A percentile compares a stretch with the other conserved stretches of the same genome.
phyloP scores from a whole-genome alignment of 2,113 vertebrate species.

The Craseonycteris thonglongyai region DNA sequence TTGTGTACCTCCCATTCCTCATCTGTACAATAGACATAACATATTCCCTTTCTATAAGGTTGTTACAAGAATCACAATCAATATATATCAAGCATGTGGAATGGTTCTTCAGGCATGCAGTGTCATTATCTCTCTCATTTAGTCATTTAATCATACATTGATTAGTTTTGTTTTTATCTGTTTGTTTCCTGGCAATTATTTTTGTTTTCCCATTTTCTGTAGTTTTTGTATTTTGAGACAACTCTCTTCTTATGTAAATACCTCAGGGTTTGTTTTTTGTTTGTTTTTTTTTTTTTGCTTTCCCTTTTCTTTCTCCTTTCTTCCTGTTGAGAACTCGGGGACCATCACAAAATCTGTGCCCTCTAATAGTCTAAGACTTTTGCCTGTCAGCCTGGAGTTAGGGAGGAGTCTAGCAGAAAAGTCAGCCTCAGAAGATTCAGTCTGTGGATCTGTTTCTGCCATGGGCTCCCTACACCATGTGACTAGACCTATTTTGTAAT shows the following conservation, averaged over 20 bases:
- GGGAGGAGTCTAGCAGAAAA: conserved; percentile 33
- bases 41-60: neutral
- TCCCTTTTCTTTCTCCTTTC: neutral
- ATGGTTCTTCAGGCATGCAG: neutral
- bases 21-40: neutral
- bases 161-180: neutral
- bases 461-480: neutral
- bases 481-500: neutral
- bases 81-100: neutral
- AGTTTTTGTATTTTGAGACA: neutral
- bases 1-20: neutral
- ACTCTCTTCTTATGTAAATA: neutral
- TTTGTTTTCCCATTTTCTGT: neutral
- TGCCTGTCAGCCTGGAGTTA: neutral
- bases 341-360: conserved; percentile 5
- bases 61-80: neutral
- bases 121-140: neutral
- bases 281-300: no score
- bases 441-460: neutral
- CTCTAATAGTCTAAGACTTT: conserved; percentile 21
- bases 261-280: no score
- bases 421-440: neutral
- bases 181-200: neutral
- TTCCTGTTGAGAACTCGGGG: conserved; percentile 12
- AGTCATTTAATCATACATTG: neutral